These are phyloP conservation scores for Cyclophora punctaria DNA, from an alignment of 2,888 invertebrate genomes.

Conservation along the genomic window DNA sequence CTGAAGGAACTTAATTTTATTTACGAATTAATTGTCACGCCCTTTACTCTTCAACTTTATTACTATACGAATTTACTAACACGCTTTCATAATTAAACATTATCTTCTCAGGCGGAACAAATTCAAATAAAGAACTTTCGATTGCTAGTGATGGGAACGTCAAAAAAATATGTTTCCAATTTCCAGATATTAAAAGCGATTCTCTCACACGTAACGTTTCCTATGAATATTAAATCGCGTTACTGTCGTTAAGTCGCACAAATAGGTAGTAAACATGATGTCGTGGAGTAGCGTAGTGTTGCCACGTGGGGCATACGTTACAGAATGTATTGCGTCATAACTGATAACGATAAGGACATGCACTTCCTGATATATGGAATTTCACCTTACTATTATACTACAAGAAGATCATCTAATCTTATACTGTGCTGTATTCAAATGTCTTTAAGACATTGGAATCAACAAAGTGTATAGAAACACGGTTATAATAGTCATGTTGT, in stretches of 20 bases:
- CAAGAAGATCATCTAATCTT: too few relatives aligned
- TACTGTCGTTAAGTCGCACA: constrained; percentile 9
- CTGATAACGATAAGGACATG: constrained; percentile 34
- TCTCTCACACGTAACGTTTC: constrained; percentile 13
- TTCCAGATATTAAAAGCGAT: constrained; percentile 14
- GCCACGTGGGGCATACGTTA: constrained; percentile 15
- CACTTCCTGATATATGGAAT: constrained; percentile 15
- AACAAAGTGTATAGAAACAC: too few relatives aligned
- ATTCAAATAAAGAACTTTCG: neutral
- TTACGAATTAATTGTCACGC: constrained; percentile 19
- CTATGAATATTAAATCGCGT: constrained; percentile 17
- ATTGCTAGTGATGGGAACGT: constrained; percentile 1
- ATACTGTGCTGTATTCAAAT: too few relatives aligned
- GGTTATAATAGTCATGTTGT: too few relatives aligned
- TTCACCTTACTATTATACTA: too few relatives aligned
- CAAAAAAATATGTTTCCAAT: constrained; percentile 11
- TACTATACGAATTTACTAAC: neutral
- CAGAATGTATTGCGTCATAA: constrained; percentile 29
- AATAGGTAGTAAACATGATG: constrained; percentile 10
- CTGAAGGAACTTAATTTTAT: constrained; percentile 15
- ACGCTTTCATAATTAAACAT: too few relatives aligned
- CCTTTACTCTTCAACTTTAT: constrained; percentile 12
- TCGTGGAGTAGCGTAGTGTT: constrained; percentile 21
- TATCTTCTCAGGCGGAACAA: too few relatives aligned
- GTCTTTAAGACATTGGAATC: too few relatives aligned